phyloP scores from a whole-genome alignment of 2,797 vertebrate genomes.

The Simalia tracyae region DNA sequence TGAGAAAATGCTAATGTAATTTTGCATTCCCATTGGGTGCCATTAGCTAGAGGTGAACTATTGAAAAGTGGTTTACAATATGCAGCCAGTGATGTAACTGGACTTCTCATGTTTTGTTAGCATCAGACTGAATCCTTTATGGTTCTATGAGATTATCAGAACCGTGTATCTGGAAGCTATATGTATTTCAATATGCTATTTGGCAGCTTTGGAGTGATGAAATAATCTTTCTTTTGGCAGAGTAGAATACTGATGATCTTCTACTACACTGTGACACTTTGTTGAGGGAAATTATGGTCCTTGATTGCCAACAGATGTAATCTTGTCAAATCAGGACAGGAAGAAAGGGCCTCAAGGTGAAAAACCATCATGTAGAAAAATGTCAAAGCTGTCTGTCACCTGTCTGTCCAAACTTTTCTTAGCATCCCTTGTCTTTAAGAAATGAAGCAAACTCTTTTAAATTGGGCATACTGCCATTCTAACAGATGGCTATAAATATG shows the following conservation, averaged over 20 bases:
- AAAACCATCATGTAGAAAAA: constrained; percentile 21
- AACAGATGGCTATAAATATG: not conserved
- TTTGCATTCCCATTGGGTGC: not conserved
- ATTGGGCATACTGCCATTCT: not conserved
- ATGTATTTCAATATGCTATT: constrained; percentile 19
- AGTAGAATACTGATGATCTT: constrained; percentile 6
- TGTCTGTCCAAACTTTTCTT: constrained; percentile 6
- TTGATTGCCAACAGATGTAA: constrained; percentile 16
- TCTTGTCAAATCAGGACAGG: not conserved
- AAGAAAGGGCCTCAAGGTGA: not conserved
- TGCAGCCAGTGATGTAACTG: not conserved
- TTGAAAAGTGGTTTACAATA: not conserved
- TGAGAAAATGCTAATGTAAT: not conserved
- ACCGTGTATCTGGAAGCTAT: not conserved
- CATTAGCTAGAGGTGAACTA: not conserved
- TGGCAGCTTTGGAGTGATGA: constrained; percentile 5
- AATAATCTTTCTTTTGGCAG: not conserved
- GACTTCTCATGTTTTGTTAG: constrained; percentile 3
- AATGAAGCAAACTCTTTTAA: constrained; percentile 26
- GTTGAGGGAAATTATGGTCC: not conserved
- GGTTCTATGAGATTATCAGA: constrained; percentile 11
- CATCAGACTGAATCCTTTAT: constrained; percentile 27
- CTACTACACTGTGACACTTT: not conserved
- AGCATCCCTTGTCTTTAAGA: constrained; percentile 6
- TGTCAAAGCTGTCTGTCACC: not conserved